Base-by-base conservation (phyloP, 2,113 vertebrate species). In the Ciconia maguari region DNA sequence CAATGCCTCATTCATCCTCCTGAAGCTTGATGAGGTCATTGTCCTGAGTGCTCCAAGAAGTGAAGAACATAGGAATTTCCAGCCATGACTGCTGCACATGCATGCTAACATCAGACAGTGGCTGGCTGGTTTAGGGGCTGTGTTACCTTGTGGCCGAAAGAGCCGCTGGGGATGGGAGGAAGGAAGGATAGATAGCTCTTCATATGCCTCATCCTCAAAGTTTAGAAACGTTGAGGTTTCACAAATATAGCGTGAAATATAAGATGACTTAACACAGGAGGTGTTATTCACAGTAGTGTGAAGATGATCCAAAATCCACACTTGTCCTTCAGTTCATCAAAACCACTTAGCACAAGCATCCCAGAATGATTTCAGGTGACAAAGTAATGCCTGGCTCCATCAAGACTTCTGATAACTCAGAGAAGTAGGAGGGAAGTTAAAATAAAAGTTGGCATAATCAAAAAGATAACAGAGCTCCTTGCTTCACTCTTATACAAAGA, bases 81-180 rank as follows among this genome's bases (percentile, higher is more conserved):
- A 91, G 84, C 58, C 44, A 30, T 0, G 0, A 14, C 54, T 41
- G 70, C 84, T 41, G 75, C 49, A 61, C 68, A 51, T 52, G 93
- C 82, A 90, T 77, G 51, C 54, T 80, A 83, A 96, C 32, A 54
- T 25, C 27, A 60, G 61, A 14, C 75, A 22, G 20, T 1, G 27
- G 34, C 58, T 55, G 51, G 19, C 60, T 86, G 51, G 14, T 19
- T 36, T 36, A 13, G 36, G 55, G 52, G 41, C 29, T 38, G 46
- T 0, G 1, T 7, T 32, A 34, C 38, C 57, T 34, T 44, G 8
- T 0, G 1, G 21, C 51, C 7, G 0, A 19, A 42, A 51, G 49
- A 93, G 64, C 14, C 0, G 0, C 69, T 9, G 3, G 52, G 22
- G 69, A 32, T 1, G 3, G 55, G 21, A 75, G 42, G 20, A 27